Base-by-base conservation (phyloP, 1,140 invertebrate species). In the Drosophila parabipectinata region DNA sequence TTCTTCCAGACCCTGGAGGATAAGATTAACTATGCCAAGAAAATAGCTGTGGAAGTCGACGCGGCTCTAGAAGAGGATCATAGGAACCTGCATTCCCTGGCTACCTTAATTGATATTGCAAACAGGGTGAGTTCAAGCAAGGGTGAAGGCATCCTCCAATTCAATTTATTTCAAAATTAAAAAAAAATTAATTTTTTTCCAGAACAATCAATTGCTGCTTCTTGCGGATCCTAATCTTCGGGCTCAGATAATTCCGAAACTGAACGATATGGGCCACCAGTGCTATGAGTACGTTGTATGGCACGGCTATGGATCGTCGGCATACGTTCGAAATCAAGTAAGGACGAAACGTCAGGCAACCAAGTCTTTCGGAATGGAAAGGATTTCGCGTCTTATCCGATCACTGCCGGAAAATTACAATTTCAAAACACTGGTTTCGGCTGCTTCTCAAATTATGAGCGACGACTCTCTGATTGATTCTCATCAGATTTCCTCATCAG, bases 221-320 rank as follows among this genome's bases (percentile, higher is more conserved):
- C 3, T 47, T 8, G 8, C 10, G 2, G 4, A 47, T 9, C 44
- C 18, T 4, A 18, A 7, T 9, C 9, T 21, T 2, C 15, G 44
- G 1, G 44, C 15, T 10, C 44, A 21, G 15, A 15, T 47, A 21
- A 18, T 47, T 9, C 44, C 44, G 7, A 47, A 47, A 47, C 44
- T 47, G 1, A 9, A 21, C 2, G 44, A 18, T 18, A 18, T 47
- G 44, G 18, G 9, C 7, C 15, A 18, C 7, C 7, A 47, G 18
- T 47, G 44, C 44, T 9, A 18, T 4, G 44, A 47, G 1, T 47
- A 47, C 9, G 44, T 24, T 9, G 10, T 21, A 4, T 47, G 44
- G 44, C 44, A 47, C 44, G 44, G 44, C 44, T 47, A 47, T 10
- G 44, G 44, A 7, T 47, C 44, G n/a, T 9, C 24, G 8, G n/a